Base-by-base conservation (phyloP, 2,888 invertebrate species). In the Chymomyza amoena region DNA sequence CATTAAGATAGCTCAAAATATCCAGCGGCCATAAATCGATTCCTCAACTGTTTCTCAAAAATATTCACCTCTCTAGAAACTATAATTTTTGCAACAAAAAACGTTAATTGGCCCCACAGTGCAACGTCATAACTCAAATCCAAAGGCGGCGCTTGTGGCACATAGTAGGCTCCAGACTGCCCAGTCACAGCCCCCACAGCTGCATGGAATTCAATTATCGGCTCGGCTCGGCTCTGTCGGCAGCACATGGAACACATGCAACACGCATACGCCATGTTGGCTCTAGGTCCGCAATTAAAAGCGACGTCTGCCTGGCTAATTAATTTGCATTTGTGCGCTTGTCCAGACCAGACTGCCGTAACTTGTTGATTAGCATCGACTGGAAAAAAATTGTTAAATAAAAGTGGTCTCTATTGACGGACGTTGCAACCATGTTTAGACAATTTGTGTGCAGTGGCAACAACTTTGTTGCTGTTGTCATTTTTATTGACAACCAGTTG, bases 141-240 rank as follows among this genome's bases (percentile, higher is more conserved):
- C 39, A 70, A 73, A 83, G 83, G 83, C 83, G 83, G 83, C 83
- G 80, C 84, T 82, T 80, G 78, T 80, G 81, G 84, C 84, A 80
- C 79, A 84, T 81, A 84, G 82, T 64, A 79, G 81, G 73, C 78
- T 77, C 66, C 80, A 72, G 64, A 39, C 56, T n/a, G 16, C 39
- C 28, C 61, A 56, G 32, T 50, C 59, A 50, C 16, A 7, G 52
- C 52, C 52, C 15, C 56, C 74, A 66, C 81, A 81, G 84, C 80
- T 78, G 75, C 73, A 64, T 66, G 69, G 74, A 85, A 85, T 84
- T 84, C 85, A 84, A 85, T 84, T 84, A 83, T 84, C 81, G 71
- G 70, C 18, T 15, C n/a, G 16, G 66, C 72, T 45, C 36, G 15
- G 66, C 64, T 65, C 65, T 62, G 56, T 64, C 39, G 50, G 5